Base-by-base conservation (phyloP, 1,140 invertebrate species). In the Berghia stephanieae region DNA sequence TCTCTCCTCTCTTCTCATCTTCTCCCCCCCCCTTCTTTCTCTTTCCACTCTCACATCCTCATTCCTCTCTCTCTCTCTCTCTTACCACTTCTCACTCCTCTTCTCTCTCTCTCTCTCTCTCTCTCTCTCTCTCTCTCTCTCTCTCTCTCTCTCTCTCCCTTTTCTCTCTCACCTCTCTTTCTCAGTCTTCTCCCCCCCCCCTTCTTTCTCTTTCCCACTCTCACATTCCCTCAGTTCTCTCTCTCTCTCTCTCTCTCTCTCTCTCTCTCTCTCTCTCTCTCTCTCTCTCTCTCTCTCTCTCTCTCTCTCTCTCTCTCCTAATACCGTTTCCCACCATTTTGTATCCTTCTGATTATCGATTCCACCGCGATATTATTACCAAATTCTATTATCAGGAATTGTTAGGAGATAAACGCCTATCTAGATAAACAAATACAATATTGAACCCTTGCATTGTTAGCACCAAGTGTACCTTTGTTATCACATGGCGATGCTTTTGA, bases 81-180 rank as follows among this genome's bases (percentile, higher is more conserved):
- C 46, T 52, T 16, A 1, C 27, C 46, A 13, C 70, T 36, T n/a
- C 2, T 31, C 0, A 3, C 21, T n/a, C 49, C 1, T 34, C 49
- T 3, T 18, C 21, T 40, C 27, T 38, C 43, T 36, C 18, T 27
- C 46, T 43, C 42, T 60, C 46, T 67, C 49, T 43, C 74, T 75
- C 60, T 55, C 66, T 49, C 49, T 34, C 67, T 69, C 44, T 70
- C 74, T 75, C 75, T 79, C 74, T 43, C 67, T 71, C 49, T 67
- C 49, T 43, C 74, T 75, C 60, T 38, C 49, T 49, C 38, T 38
- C 66, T 70, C 67, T 70, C 74, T 75, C 75, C 77, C 31, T 38
- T 57, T 44, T 34, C 34, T 31, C 74, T 34, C 49, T 43, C 63
- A 36, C 21, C 40, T 76, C 49, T 44, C 40, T 27, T n/a, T 63